phyloP scores from a whole-genome alignment of 2,888 invertebrate genomes.

The Phyto melanocephala region DNA sequence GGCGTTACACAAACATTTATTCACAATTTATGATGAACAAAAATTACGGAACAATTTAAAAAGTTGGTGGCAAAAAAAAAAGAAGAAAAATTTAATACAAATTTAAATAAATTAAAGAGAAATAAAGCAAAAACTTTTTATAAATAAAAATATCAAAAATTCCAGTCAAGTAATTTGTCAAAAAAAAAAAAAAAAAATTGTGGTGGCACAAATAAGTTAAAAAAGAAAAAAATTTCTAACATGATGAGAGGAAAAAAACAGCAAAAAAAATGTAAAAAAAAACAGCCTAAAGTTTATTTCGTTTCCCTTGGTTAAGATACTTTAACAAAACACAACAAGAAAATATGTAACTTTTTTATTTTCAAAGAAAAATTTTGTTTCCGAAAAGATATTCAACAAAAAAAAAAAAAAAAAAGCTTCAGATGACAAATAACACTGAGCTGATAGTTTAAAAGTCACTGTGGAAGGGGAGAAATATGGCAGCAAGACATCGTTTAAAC shows the following conservation, averaged over 20 bases:
- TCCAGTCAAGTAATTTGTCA: conserved; percentile 49
- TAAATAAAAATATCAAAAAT: conserved; percentile 29
- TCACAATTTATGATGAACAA: background rate
- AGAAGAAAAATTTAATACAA: conserved; percentile 13
- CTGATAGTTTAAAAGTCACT: conserved; percentile 9
- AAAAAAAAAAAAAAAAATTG: background rate
- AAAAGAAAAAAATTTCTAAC: background rate
- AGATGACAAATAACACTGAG: conserved; percentile 53
- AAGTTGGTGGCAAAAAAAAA: background rate
- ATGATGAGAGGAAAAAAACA: background rate
- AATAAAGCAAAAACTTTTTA: background rate
- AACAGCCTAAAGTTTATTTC: conserved; percentile 35
- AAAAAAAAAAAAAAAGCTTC: too few species aligned
- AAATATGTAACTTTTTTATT: conserved; percentile 3
- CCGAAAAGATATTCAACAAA: background rate
- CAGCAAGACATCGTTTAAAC: background rate
- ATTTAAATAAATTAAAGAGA: conserved; percentile 11
- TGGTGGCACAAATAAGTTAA: background rate
- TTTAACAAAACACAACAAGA: background rate
- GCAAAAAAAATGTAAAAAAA: background rate
- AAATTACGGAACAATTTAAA: background rate
- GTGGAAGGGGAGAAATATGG: background rate
- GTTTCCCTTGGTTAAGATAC: background rate
- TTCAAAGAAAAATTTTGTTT: conserved; percentile 18
- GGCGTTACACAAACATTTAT: background rate